phyloP scores from a whole-genome alignment of 1,140 invertebrate genomes.

The Hesperophylax magnus region DNA sequence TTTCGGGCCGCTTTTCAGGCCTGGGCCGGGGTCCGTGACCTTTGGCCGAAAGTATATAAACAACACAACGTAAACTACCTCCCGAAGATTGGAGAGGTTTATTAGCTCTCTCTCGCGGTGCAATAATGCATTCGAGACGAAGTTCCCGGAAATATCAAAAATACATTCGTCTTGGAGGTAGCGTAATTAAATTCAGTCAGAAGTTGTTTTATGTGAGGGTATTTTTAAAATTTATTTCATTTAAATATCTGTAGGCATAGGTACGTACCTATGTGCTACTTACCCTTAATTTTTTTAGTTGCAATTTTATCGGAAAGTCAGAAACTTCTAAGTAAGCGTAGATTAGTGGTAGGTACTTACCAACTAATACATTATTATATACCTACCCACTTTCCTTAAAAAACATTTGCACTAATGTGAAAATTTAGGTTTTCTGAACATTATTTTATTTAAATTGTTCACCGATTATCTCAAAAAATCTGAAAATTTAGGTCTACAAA shows the following conservation, averaged over 20 bases:
- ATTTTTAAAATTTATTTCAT: not conserved
- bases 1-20: not conserved
- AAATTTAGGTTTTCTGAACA: no score
- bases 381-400: no score
- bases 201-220: not conserved
- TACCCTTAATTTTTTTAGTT: no score
- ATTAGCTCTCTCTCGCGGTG: conserved; percentile 19
- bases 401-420: no score
- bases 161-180: not conserved
- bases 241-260: not conserved
- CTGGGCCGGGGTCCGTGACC: conserved; percentile 49
- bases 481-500: no score
- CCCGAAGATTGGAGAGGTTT: conserved; percentile 17
- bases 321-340: no score
- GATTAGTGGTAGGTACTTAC: no score
- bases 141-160: conserved; percentile 29
- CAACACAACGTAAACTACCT: conserved; percentile 43
- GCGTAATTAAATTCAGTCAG: conserved; percentile 5
- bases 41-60: conserved; percentile 46
- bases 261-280: not conserved
- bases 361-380: no score
- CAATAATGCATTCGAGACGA: conserved; percentile 8
- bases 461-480: no score
- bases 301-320: no score
- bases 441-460: no score